Evolutionary conservation across 2,113 vertebrate species (phyloP), one percentile per base, ranked within the genome.

Genomic region (Spilogale gracilis): DNA sequence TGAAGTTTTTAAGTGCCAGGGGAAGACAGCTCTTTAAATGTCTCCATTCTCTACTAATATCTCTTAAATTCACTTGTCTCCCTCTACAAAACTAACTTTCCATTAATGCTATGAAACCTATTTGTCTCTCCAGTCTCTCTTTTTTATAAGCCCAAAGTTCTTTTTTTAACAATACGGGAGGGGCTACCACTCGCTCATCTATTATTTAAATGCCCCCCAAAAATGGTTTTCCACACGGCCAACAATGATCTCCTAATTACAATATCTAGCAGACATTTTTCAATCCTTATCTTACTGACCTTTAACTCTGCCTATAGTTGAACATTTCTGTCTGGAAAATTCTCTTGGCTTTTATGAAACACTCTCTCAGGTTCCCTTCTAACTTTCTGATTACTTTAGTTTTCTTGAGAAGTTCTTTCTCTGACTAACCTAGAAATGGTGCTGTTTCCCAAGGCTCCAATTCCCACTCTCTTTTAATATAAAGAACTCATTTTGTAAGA

Each of bases 381-480:
- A 50, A 11, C 38, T 91, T 58, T 83, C 61, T 52, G 32, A 71
- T 61, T 50, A 82, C 20, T 63, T n/a, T 60, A 38, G 13, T 67
- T 71, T 91, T 91, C 73, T 84, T 92, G 38, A 71, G 23, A 91
- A 82, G 43, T 86, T 73, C n/a, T n/a, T 83, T 14, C 38, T 83
- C 69, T 65, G 32, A 78, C 54, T 45, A 86, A 50, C 23, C 21
- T 20, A 71, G 43, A 71, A 52, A 50, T 54, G 80, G 65, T 52
- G n/a, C 20, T 65, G 38, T 43, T 91, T 65, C 32, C 45, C 45
- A 71, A 63, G 54, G 5, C 2, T 92, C 43, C 45, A 81, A 81
- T n/a, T 79, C 52, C 67, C 32, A 27, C 12, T 87, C 43, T 73
- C 32, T 80, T 69, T 95, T 87, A 63, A 73, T 38, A 92, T 43